A percentile compares a stretch with the other conserved stretches of the same genome.
Evolutionary conservation across 2,888 invertebrate genomes (phyloP).

Genomic region (Napeogenes inachia): DNA sequence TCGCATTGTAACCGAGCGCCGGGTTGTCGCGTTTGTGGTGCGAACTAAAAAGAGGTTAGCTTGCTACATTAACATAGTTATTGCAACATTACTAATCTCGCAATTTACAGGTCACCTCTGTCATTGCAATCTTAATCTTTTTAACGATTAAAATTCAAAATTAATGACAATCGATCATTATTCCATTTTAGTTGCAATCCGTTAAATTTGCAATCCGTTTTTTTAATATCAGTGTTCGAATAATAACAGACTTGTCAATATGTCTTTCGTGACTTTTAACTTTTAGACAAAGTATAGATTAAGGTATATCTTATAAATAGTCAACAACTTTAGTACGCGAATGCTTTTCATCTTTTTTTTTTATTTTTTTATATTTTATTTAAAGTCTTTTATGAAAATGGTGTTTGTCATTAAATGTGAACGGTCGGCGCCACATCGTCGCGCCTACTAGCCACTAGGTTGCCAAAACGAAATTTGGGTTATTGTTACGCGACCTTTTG

Average conservation of each 20-base stretch:
- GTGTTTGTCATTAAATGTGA: constrained; percentile 19
- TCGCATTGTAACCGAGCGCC: constrained; percentile 42
- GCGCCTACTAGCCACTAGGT: constrained; percentile 40
- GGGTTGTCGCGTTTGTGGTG: constrained; percentile 46
- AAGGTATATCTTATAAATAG: no score
- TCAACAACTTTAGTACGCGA: no score
- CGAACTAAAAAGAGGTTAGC: constrained; percentile 13
- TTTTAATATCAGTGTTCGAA: no score
- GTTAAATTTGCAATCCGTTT: no score
- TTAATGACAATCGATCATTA: no score
- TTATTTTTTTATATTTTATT: no score
- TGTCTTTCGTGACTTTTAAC: no score
- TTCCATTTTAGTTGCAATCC: no score
- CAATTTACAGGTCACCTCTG: background rate
- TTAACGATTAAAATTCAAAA: background rate
- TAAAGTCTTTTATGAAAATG: background rate
- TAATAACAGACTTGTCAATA: no score
- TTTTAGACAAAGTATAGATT: no score
- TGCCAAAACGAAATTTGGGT: constrained; percentile 60
- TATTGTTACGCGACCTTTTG: constrained; percentile 64
- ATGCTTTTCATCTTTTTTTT: no score
- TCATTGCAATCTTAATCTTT: background rate
- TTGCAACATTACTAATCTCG: constrained; percentile 8
- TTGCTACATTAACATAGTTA: constrained; percentile 12
- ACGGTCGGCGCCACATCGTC: constrained; percentile 52